A percentile compares a stretch with the other conserved stretches of the same genome.
phyloP scores from a whole-genome alignment of 92 coral and sea anemone species.

The Umimayanthus chanpuru region DNA sequence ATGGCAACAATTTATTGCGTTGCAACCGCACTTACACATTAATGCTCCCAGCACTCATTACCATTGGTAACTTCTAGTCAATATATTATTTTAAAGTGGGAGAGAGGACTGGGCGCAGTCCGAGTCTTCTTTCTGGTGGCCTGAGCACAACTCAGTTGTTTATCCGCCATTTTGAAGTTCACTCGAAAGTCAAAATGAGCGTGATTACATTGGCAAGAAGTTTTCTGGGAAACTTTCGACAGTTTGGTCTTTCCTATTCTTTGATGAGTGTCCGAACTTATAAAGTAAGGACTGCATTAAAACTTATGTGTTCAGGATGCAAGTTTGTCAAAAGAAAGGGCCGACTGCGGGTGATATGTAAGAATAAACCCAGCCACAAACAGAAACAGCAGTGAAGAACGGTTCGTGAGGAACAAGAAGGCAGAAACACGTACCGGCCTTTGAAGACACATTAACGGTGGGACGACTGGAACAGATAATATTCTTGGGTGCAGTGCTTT shows the following conservation, averaged over 20 bases:
- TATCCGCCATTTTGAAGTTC: not conserved
- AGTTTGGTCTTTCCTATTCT: constrained; percentile 71
- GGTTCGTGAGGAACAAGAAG: no score
- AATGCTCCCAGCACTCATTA: no score
- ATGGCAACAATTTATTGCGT: no score
- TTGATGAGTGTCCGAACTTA: constrained; percentile 83
- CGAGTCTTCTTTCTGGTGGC: not conserved
- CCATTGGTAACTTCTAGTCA: no score
- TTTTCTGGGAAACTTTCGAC: constrained; percentile 62
- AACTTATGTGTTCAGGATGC: constrained; percentile 86
- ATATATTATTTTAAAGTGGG: no score
- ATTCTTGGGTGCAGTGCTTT: not conserved
- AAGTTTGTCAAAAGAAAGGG: constrained; percentile 96
- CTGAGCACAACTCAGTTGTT: no score
- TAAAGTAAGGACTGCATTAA: constrained; percentile 90
- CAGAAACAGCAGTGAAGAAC: constrained; percentile 79
- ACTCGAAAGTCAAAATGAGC: not conserved
- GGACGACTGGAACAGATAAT: not conserved
- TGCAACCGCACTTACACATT: no score
- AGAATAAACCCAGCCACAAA: constrained; percentile 93
- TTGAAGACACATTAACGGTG: not conserved
- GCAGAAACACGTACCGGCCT: not conserved
- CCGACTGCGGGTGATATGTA: constrained; percentile 90
- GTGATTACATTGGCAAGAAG: constrained; percentile 54
- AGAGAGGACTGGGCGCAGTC: no score